A percentile compares a stretch with the other conserved stretches of the same genome.
Evolutionary conservation across 2,113 vertebrate genomes (phyloP).

Genomic region (Poeciliopsis prolifica): DNA sequence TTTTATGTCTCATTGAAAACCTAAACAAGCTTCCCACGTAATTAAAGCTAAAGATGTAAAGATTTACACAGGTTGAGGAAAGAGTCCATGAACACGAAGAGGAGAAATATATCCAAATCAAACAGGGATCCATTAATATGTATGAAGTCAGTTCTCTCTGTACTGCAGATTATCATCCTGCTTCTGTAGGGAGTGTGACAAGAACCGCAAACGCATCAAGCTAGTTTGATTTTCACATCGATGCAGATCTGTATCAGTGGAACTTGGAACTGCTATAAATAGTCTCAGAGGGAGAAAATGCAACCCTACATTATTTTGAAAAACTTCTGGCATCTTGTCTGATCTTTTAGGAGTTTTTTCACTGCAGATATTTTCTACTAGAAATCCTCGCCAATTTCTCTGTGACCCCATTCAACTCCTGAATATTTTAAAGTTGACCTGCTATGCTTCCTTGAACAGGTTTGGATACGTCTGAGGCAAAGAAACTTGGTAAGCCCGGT

Average conservation of each 20-base stretch:
- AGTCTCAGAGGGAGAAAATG: constrained; percentile 42
- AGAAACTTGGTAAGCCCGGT: no score
- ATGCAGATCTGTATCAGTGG: constrained; percentile 40
- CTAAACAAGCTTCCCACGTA: background rate
- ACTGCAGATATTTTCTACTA: constrained; percentile 21
- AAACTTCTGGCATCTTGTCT: constrained; percentile 58
- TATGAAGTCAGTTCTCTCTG: constrained; percentile 31
- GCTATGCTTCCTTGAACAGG: no score
- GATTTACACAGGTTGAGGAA: background rate
- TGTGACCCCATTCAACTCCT: background rate
- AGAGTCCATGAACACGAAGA: constrained; percentile 7
- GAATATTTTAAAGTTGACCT: constrained; percentile 8
- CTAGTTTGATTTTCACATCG: constrained; percentile 51
- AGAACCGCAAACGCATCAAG: constrained; percentile 57
- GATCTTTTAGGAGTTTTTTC: constrained; percentile 54
- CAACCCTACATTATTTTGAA: constrained; percentile 52
- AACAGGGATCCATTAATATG: constrained; percentile 38
- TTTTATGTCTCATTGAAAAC: background rate
- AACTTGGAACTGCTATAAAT: constrained; percentile 48
- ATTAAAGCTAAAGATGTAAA: background rate
- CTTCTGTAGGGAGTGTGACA: constrained; percentile 27
- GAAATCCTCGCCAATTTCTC: constrained; percentile 19
- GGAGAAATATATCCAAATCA: constrained; percentile 46
- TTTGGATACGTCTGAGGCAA: no score
- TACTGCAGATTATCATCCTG: constrained; percentile 46